Evolutionary conservation across 2,113 vertebrate genomes (phyloP).

Genomic region (Halcyon senegalensis): DNA sequence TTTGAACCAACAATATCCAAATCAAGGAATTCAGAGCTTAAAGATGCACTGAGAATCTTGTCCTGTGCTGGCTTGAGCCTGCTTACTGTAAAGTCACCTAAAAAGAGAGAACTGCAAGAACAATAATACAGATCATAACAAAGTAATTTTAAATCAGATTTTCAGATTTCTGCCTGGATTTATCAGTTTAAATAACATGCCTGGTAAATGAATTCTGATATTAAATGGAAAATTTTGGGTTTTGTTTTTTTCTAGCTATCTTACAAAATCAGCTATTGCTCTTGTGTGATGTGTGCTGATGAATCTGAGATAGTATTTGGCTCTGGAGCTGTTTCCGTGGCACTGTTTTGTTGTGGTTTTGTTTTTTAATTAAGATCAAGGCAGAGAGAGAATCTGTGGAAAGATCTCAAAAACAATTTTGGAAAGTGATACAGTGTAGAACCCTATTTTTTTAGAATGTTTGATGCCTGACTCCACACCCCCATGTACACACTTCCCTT

Average conservation of each 20-base stretch:
- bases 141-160: slow-evolving; percentile 12
- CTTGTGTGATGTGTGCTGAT: not conserved
- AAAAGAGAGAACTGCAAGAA: not conserved
- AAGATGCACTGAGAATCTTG: not conserved
- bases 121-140: not conserved
- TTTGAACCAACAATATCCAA: not conserved
- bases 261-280: slow-evolving; percentile 14
- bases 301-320: not conserved
- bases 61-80: not conserved
- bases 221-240: not conserved
- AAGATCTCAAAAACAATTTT: not conserved
- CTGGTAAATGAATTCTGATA: slow-evolving; percentile 37
- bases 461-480: not conserved
- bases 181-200: slow-evolving; percentile 26
- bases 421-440: not conserved
- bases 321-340: not conserved
- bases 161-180: slow-evolving; percentile 26
- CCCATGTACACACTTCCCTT: not conserved
- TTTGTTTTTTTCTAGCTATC: not conserved
- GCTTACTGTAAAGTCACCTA: not conserved
- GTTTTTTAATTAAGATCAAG: not conserved
- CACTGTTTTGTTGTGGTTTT: not conserved
- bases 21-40: not conserved
- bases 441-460: not conserved
- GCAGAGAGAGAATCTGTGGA: not conserved